phyloP scores from a whole-genome alignment of 2,888 invertebrate genomes.

The Nomada goodeniana region DNA sequence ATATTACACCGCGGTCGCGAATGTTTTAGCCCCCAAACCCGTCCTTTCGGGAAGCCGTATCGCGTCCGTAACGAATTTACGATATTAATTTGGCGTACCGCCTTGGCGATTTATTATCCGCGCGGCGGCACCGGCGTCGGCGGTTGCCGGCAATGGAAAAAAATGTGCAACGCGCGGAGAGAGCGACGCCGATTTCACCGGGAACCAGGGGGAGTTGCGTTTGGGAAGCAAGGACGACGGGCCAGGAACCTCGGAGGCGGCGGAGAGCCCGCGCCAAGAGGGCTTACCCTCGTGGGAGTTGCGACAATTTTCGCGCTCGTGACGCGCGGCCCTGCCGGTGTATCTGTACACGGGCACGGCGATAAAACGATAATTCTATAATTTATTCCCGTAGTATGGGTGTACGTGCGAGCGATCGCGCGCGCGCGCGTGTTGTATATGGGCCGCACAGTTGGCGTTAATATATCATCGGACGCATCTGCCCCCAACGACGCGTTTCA shows the following conservation, averaged over 20 bases:
- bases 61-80: slow-evolving; percentile 75
- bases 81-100: slow-evolving; percentile 74
- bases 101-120: slow-evolving; percentile 74
- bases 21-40: slow-evolving; percentile 65
- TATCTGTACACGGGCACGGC: slow-evolving; percentile 67
- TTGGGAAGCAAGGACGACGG: no score
- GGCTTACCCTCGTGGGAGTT: slow-evolving; percentile 58
- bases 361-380: slow-evolving; percentile 84
- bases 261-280: slow-evolving; percentile 23
- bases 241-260: background rate
- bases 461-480: slow-evolving; percentile 84
- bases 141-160: slow-evolving; percentile 9
- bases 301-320: slow-evolving; percentile 72
- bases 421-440: slow-evolving; percentile 67
- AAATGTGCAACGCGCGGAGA: slow-evolving; percentile 3
- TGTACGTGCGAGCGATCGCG: slow-evolving; percentile 47
- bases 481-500: slow-evolving; percentile 83
- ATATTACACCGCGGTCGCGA: slow-evolving; percentile 76
- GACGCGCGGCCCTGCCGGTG: slow-evolving; percentile 39
- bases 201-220: background rate
- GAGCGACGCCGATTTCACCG: slow-evolving; percentile 24
- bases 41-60: slow-evolving; percentile 61
- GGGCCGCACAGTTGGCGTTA: slow-evolving; percentile 83
- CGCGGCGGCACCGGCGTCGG: slow-evolving; percentile 53
- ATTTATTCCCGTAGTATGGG: slow-evolving; percentile 79